Evolutionary conservation across 2,113 vertebrate genomes (phyloP), one percentile per base, ranked within the genome.

Genomic region (Odocoileus virginianus): DNA sequence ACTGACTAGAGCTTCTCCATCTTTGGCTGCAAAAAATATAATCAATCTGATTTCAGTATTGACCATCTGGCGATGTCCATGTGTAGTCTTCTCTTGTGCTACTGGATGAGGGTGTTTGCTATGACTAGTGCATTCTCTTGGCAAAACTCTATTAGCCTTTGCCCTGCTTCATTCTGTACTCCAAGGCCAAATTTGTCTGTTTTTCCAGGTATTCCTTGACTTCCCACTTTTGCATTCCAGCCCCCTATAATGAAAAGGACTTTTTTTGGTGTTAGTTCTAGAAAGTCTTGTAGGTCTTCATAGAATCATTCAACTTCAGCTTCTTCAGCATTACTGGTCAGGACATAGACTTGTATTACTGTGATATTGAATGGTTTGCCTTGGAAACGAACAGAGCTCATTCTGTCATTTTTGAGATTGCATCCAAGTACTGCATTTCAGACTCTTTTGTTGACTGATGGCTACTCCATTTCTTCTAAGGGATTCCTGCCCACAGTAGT

Each of bases 371-470:
- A 67, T 36, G 64, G 9, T 67, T 36, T 67, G n/a, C 33, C 33
- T 67, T 67, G 8, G 33, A 67, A 67, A 67, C 0, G 33, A 36
- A 21, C 33, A 67, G 8, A 67, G n/a, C 5, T 67, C 33, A 36
- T 11, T 67, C 9, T 36, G 64, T 67, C 0, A 0, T 67, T 67
- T 67, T 21, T 21, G 1, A 36, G 64, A 67, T 5, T 67, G 4
- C 17, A 67, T 67, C 4, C 33, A 67, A 67, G 9, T 36, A 36
- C 2, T 71, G 17, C n/a, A 71, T 71, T 71, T 71, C 4, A 5
- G 64, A 36, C n/a, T 71, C 64, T 11, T 21, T 67, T 36, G n/a
- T 71, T 71, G n/a, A 21, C 17, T 0, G 30, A 36, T 71, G n/a
- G 33, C 17, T 71, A 36, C 8, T 71, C 17, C 17, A 71, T 71